Base-by-base conservation (phyloP, 2,888 invertebrate genomes). In the Agriotes lineatus region DNA sequence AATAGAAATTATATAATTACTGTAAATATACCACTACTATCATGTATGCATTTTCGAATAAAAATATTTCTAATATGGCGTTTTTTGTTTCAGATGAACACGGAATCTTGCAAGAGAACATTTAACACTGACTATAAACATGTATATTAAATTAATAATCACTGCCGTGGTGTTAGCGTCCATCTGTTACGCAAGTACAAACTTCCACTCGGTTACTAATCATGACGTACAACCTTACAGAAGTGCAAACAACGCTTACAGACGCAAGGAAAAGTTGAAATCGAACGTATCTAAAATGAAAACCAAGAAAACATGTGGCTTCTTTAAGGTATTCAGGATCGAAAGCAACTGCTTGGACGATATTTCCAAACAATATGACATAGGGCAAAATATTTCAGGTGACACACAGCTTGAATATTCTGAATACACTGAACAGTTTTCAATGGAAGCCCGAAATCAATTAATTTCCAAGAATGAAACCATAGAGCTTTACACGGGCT, bases 281-380 rank as follows among this genome's bases (percentile, higher is more conserved):
- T 3, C 12, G 7, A 45, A 45, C 19, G 18, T 45, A 9, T 14
- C n/a, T 19, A 2, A 19, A 45, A 18, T 14, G 4, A n/a, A 7
- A 45, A 45, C 3, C 2, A 39, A 39, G 25, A 25, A 5, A 7
- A 25, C 7, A 7, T 25, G 25, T 6, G 14, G 14, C 12, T 12
- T n/a, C 14, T 14, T 39, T 3, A 45, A 30, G 25, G 12, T 6
- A 7, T 22, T 20, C 19, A 6, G 9, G 4, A 25, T 25, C 19
- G n/a, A 50, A 50, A 50, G 12, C 19, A 50, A 50, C n/a, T 50
- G 50, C 12, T 22, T 22, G 10, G 50, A 22, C 9, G 50, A 22
- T 18, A 3, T 25, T 14, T 1, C 4, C 7, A 50, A 14, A 14
- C 16, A 50, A 7, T 50, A n/a, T 14, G 6, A 22, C 25, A n/a